Conservation (phyloP, 2,797 vertebrate species). For the Sylvia borin region DNA sequence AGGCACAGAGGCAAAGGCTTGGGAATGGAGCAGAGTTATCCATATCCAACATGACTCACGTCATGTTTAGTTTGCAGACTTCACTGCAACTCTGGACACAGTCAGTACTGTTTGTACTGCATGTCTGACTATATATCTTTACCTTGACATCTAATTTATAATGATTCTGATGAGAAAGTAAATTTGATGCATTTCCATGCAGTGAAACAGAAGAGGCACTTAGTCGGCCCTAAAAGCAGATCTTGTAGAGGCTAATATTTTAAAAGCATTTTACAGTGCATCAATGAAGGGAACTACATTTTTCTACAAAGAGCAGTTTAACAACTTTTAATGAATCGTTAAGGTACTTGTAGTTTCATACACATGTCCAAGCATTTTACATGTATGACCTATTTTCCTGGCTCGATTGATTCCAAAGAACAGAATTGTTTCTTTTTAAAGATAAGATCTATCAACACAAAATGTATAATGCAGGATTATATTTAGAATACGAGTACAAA, state of each 20-base stretch:
- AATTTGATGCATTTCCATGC: background rate
- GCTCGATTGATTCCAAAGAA: background rate
- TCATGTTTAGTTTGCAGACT: background rate
- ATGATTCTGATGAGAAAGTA: background rate
- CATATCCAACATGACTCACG: background rate
- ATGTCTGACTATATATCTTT: background rate
- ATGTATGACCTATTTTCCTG: background rate
- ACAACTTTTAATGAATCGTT: background rate
- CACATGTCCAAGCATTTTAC: background rate
- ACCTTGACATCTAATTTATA: background rate
- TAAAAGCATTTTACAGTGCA: background rate
- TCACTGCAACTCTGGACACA: background rate
- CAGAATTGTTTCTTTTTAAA: background rate
- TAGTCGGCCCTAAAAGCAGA: background rate
- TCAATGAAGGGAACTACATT: background rate
- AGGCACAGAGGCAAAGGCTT: background rate
- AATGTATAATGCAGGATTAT: background rate
- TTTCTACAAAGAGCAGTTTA: background rate
- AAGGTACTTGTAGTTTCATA: background rate
- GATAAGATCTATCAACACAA: background rate
- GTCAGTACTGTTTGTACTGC: no score
- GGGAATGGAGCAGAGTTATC: background rate
- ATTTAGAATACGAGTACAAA: accelerated
- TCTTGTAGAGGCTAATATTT: background rate
- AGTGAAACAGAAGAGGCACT: background rate